phyloP scores from a whole-genome alignment of 2,888 invertebrate genomes.

The Entomobrya proxima region DNA sequence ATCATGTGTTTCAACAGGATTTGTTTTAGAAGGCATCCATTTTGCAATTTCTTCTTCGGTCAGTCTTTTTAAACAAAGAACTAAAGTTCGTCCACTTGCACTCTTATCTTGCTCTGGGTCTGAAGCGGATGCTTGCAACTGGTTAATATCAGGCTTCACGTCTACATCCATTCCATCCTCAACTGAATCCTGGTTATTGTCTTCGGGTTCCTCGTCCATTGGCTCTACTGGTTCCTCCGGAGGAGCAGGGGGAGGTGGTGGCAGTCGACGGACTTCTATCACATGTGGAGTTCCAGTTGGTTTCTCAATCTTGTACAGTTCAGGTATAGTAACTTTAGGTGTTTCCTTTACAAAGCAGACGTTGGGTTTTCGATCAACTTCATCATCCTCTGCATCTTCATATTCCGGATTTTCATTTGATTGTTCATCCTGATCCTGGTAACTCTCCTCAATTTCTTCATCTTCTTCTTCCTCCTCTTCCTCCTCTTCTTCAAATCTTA shows the following conservation, averaged over 20 bases:
- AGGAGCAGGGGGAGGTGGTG: not conserved
- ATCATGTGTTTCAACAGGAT: too few species aligned
- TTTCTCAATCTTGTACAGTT: slow-evolving; percentile 34
- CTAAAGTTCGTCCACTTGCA: too few species aligned
- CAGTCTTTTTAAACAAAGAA: not conserved
- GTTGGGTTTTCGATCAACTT: not conserved
- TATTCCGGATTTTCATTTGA: not conserved
- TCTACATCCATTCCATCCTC: not conserved
- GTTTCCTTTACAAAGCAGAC: not conserved
- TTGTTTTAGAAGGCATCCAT: not conserved
- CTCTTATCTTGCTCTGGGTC: too few species aligned
- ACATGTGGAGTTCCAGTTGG: not conserved
- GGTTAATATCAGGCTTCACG: not conserved
- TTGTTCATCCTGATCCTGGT: not conserved
- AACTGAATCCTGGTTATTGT: too few species aligned
- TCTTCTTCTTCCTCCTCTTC: not conserved
- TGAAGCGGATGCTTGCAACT: too few species aligned
- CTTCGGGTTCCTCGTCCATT: not conserved
- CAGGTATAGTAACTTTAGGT: not conserved
- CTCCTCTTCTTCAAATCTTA: not conserved
- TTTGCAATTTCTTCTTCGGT: not conserved
- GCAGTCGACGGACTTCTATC: slow-evolving; percentile 29
- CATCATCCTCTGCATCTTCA: not conserved
- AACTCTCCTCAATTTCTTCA: not conserved
- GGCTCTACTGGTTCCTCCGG: not conserved